Evolutionary conservation across 2,888 invertebrate species (phyloP).

Genomic region (Agonopterix arenella): DNA sequence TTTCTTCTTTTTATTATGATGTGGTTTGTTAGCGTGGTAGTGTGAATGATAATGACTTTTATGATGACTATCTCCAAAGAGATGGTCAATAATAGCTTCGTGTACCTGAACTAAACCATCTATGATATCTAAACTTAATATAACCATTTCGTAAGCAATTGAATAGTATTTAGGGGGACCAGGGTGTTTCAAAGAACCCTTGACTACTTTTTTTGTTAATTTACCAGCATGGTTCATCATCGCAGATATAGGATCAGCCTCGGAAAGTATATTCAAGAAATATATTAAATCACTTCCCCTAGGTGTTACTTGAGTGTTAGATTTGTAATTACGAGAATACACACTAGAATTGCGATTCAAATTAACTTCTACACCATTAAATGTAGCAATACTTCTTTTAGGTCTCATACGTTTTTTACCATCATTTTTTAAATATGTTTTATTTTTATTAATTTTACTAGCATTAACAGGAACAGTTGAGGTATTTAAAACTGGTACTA

Average conservation of each 20-base stretch:
- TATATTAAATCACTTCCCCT: slow-evolving; percentile 25
- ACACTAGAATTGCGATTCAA: background rate
- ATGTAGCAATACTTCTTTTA: slow-evolving; percentile 4
- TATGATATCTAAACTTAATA: slow-evolving; percentile 48
- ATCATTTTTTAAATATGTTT: background rate
- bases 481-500: slow-evolving; percentile 25
- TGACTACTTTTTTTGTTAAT: slow-evolving; percentile 38
- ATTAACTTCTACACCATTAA: background rate
- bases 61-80: slow-evolving; percentile 14
- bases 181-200: slow-evolving; percentile 32
- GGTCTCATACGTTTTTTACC: slow-evolving; percentile 15
- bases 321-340: too few species aligned
- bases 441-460: slow-evolving; percentile 7
- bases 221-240: slow-evolving; percentile 30
- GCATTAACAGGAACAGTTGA: slow-evolving; percentile 20
- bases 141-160: slow-evolving; percentile 43
- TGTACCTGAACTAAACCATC: slow-evolving; percentile 47
- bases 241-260: slow-evolving; percentile 27
- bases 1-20: slow-evolving; percentile 15
- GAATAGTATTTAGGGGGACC: slow-evolving; percentile 49
- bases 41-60: slow-evolving; percentile 3
- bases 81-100: slow-evolving; percentile 32
- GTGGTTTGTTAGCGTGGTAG: background rate
- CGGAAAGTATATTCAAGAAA: slow-evolving; percentile 32
- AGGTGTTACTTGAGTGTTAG: too few species aligned